A percentile compares a stretch with the other conserved stretches of the same genome.
Evolutionary conservation across 2,113 vertebrate genomes (phyloP).

Genomic region (Heliornis fulica): DNA sequence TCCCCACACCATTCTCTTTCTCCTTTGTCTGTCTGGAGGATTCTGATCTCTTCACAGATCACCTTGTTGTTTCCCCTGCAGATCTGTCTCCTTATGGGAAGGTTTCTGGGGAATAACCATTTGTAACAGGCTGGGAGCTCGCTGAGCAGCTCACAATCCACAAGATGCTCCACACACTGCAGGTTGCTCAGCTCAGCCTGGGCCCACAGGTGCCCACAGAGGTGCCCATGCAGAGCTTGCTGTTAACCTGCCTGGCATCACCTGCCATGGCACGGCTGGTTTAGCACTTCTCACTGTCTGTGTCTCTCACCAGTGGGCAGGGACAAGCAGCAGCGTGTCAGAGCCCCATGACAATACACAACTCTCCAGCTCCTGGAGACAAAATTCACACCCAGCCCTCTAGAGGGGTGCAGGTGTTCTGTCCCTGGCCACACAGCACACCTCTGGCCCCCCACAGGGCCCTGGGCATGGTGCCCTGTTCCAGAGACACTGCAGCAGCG

Average conservation of each 20-base stretch:
- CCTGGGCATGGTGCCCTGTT: too few species aligned
- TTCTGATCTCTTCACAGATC: background rate
- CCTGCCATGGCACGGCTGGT: too few species aligned
- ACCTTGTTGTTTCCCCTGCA: background rate
- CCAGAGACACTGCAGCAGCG: background rate
- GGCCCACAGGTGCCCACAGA: too few species aligned
- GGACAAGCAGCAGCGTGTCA: background rate
- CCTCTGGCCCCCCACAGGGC: background rate
- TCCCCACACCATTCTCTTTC: background rate
- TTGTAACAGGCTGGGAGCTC: background rate
- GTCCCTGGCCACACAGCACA: background rate
- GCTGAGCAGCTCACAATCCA: background rate
- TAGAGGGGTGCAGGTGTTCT: background rate
- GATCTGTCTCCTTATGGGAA: background rate
- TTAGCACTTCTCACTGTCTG: background rate
- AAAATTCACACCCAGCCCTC: background rate
- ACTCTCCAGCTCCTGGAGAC: background rate
- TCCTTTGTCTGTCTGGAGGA: background rate
- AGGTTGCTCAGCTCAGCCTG: background rate
- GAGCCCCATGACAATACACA: background rate
- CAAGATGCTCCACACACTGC: background rate
- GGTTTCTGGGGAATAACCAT: background rate
- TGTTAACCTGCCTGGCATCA: background rate
- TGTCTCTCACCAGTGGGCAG: background rate
- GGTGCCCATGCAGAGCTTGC: background rate